Conservation (phyloP, 2,113 vertebrate species). For the Plecotus auritus region DNA sequence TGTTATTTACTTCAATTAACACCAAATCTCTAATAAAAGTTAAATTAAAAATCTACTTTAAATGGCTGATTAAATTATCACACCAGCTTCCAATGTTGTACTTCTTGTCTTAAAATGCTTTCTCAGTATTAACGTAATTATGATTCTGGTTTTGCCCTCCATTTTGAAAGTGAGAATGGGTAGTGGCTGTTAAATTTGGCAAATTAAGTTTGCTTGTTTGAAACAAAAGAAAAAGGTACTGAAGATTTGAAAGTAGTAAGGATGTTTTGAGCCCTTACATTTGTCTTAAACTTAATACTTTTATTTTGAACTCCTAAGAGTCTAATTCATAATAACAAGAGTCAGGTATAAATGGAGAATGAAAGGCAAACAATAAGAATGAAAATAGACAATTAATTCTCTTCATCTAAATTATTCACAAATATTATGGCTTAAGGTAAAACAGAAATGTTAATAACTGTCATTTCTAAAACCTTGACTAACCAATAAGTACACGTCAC, state of each 20-base stretch:
- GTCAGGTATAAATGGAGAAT: not conserved
- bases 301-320: slow-evolving; percentile 35
- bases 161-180: slow-evolving; percentile 16
- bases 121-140: not conserved
- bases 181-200: not conserved
- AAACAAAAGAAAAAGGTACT: slow-evolving; percentile 26
- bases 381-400: slow-evolving; percentile 33
- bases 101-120: slow-evolving; percentile 17
- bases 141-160: slow-evolving; percentile 9
- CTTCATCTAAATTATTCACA: slow-evolving; percentile 32
- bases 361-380: slow-evolving; percentile 1
- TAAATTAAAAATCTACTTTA: not conserved
- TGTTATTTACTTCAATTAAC: not conserved
- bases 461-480: slow-evolving; percentile 66
- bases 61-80: not conserved
- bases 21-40: not conserved
- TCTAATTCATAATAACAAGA: slow-evolving; percentile 10
- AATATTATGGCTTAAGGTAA: slow-evolving; percentile 60
- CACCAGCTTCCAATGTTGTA: not conserved
- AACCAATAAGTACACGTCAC: slow-evolving; percentile 62
- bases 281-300: not conserved
- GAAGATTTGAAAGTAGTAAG: not conserved
- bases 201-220: slow-evolving; percentile 29
- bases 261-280: not conserved
- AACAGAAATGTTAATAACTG: slow-evolving; percentile 66